Evolutionary conservation across 2,888 invertebrate genomes (phyloP).

Genomic region (Pseudeuparius sepicola): DNA sequence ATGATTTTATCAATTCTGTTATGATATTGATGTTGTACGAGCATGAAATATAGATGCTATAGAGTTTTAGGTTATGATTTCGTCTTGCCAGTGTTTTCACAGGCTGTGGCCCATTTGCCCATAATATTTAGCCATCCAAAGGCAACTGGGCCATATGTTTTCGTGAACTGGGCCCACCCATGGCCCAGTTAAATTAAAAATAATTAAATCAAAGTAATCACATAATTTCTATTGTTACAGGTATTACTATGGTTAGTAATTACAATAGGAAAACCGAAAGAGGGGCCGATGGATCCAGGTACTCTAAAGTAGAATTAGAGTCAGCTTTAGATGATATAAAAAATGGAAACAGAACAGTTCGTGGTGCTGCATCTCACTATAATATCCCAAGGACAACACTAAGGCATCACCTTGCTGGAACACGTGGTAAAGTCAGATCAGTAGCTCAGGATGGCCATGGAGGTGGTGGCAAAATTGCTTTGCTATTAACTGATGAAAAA

Average conservation of each 20-base stretch:
- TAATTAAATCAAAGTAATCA: no score
- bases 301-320: background rate
- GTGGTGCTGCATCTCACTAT: background rate
- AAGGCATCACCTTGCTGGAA: background rate
- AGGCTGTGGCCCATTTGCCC: no score
- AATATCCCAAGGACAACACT: constrained; percentile 6
- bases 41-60: no score
- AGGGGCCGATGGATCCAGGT: constrained; percentile 4
- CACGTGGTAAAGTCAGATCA: background rate
- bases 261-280: constrained; percentile 4
- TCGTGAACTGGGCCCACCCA: no score
- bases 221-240: no score
- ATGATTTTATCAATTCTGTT: no score
- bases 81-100: no score
- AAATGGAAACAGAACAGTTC: background rate
- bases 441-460: background rate
- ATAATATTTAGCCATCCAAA: no score
- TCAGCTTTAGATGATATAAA: background rate
- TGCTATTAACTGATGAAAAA: background rate
- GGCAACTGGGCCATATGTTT: no score
- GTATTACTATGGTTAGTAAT: constrained; percentile 5
- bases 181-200: no score
- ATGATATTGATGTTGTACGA: no score
- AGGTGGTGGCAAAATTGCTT: background rate
- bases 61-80: no score